Base-by-base conservation (phyloP, 2,113 vertebrate species). In the Colaptes auratus region DNA sequence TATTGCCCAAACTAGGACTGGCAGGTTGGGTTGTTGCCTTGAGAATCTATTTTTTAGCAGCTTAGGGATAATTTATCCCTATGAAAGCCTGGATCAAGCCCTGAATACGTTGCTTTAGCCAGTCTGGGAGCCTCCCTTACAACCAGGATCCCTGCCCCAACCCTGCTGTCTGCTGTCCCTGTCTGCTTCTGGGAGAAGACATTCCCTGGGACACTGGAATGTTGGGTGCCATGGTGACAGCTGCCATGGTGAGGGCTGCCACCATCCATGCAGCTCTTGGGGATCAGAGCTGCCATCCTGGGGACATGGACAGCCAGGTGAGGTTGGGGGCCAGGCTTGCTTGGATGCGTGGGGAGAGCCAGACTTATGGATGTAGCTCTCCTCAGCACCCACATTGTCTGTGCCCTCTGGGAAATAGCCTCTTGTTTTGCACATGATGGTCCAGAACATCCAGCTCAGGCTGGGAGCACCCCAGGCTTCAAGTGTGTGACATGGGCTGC, bases 301-400 rank as follows among this genome's bases (percentile, higher is more conserved):
- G 93, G 95, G 77, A 91, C 78, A 60, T 76, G 97, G 91, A 82
- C 94, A 82, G 90, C 93, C 84, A 97, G 97, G 98, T 97, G 94
- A 81, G 78, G 83, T 30, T 25, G 28, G 44, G 1, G 1, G 44
- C 59, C 1, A 2, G 39, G 48, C 15, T 36, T 56, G 20, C 15
- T 10, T 46, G 48, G 6, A 6, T 36, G 15, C 0, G 1, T 9
- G 16, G 16, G 30, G 17, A 13, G 60, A 33, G 44, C 66, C 30
- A n/a, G 25, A 53, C 9, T 27, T 28, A 15, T 4, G 1, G 0
- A 8, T 19, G 39, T 5, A 33, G 55, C 50, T 71, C 17, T 64
- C 12, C 15, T 83, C 58, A 64, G 15, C 48, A 88, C 50, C 39
- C n/a, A 28, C 10, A 3, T 36, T 58, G 52, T 6, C 30, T 44